Evolutionary conservation across 2,888 invertebrate genomes (phyloP).

Genomic region (Pristionchus mayeri): DNA sequence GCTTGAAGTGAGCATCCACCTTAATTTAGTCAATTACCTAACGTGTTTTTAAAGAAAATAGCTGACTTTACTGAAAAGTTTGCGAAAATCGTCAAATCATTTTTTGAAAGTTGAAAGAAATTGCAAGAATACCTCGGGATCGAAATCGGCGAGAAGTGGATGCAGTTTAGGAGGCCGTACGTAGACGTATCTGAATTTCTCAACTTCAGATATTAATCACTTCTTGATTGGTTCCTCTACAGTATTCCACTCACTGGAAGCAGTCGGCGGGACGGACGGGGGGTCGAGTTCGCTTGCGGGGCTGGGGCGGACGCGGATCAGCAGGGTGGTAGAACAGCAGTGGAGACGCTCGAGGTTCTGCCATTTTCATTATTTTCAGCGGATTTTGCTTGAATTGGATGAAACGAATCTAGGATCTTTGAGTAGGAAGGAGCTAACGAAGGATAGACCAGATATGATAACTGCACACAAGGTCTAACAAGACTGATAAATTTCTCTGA

Average conservation of each 20-base stretch:
- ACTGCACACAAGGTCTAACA: no score
- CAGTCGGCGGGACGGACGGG: not conserved
- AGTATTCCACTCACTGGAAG: not conserved
- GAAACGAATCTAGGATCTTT: no score
- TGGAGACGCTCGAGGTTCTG: not conserved
- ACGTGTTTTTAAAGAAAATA: no score
- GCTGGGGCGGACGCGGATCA: not conserved
- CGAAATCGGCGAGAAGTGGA: not conserved
- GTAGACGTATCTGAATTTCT: not conserved
- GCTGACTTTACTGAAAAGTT: no score
- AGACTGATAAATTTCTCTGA: no score
- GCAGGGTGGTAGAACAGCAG: slow-evolving; percentile 15
- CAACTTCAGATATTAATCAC: no score
- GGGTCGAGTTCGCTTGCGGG: not conserved
- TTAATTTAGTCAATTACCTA: no score
- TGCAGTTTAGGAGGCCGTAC: not conserved
- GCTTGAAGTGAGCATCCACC: not conserved
- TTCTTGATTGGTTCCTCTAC: not conserved
- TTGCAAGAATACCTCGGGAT: not conserved
- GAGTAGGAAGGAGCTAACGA: no score
- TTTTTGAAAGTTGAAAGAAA: no score
- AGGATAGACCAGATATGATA: no score
- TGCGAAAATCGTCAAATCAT: no score
- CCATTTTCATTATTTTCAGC: not conserved
- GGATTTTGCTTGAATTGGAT: no score